Percentiles rank a stretch among this genome's conserved stretches.
Conservation (phyloP, 2,888 invertebrate genomes). For the Brachypalpus laphriformis region DNA sequence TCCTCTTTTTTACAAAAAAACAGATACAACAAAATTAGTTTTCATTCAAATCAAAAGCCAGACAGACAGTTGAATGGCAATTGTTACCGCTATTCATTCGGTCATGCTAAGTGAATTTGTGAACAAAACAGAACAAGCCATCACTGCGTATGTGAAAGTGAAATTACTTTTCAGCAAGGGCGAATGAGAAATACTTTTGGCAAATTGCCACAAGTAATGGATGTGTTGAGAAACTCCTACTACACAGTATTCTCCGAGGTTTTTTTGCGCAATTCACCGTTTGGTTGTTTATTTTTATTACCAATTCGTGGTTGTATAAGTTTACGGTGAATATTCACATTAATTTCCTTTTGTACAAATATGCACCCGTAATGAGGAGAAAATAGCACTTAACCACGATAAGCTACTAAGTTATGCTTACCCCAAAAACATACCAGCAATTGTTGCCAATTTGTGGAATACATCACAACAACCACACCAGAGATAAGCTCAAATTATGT, state of each 20-base stretch:
- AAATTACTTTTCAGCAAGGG: slow-evolving; percentile 52
- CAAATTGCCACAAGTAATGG: slow-evolving; percentile 48
- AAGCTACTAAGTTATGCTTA: slow-evolving; percentile 19
- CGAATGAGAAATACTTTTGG: slow-evolving; percentile 25
- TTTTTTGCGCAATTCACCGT: slow-evolving; percentile 13
- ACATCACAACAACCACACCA: slow-evolving; percentile 36
- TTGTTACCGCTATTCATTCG: slow-evolving; percentile 26
- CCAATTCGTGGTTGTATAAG: slow-evolving; percentile 13
- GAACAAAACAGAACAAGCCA: not conserved
- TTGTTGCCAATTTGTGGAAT: slow-evolving; percentile 45
- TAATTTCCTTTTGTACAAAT: slow-evolving; percentile 16
- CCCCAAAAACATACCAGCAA: slow-evolving; percentile 43
- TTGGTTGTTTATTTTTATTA: not conserved
- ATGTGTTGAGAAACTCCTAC: slow-evolving; percentile 20
- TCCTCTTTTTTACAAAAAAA: not conserved
- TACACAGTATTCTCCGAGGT: not conserved
- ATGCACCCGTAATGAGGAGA: not conserved
- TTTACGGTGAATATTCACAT: not conserved
- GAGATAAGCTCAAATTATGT: slow-evolving; percentile 79
- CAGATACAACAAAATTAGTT: slow-evolving; percentile 1
- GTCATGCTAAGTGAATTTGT: slow-evolving; percentile 55
- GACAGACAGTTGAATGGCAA: slow-evolving; percentile 50
- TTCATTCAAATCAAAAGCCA: slow-evolving; percentile 28
- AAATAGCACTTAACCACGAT: slow-evolving; percentile 29
- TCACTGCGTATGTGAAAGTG: slow-evolving; percentile 57